Conservation (phyloP, 2,888 invertebrate species). For the Hypena proboscidalis region DNA sequence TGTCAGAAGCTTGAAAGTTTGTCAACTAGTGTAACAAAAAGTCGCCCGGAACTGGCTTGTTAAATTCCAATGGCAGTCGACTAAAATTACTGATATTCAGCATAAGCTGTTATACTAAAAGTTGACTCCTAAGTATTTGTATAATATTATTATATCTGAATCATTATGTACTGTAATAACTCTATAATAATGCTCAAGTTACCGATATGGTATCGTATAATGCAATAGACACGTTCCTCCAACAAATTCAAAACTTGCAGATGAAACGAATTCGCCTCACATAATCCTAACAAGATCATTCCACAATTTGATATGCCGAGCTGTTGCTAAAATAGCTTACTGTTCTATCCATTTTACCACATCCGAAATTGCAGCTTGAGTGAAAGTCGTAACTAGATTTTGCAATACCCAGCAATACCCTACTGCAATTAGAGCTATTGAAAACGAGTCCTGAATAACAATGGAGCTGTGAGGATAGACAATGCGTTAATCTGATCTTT, state of each 20-base stretch:
- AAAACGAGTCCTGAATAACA: slow-evolving; percentile 31
- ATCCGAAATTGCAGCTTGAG: not conserved
- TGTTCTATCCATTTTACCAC: not conserved
- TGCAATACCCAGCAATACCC: slow-evolving; percentile 2
- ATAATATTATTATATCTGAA: too few relatives aligned
- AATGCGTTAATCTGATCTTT: slow-evolving; percentile 36
- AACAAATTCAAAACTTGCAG: not conserved
- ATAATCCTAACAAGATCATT: not conserved
- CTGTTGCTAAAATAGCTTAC: not conserved
- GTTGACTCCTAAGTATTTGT: too few relatives aligned
- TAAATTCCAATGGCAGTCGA: too few relatives aligned
- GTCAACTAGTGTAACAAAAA: too few relatives aligned
- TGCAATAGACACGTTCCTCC: not conserved
- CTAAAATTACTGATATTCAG: too few relatives aligned
- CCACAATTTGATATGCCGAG: not conserved
- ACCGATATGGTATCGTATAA: too few relatives aligned
- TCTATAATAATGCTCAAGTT: too few relatives aligned
- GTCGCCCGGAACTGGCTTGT: too few relatives aligned
- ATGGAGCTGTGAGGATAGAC: slow-evolving; percentile 19
- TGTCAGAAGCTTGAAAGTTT: too few relatives aligned
- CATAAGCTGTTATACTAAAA: too few relatives aligned
- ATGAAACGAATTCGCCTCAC: too few relatives aligned
- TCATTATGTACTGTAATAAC: too few relatives aligned
- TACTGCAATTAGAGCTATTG: slow-evolving; percentile 27
- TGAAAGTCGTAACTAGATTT: slow-evolving; percentile 6